Base-by-base conservation (phyloP, 37 sponge, comb jelly and placozoan genomes). In the Amphimedon queenslandica region DNA sequence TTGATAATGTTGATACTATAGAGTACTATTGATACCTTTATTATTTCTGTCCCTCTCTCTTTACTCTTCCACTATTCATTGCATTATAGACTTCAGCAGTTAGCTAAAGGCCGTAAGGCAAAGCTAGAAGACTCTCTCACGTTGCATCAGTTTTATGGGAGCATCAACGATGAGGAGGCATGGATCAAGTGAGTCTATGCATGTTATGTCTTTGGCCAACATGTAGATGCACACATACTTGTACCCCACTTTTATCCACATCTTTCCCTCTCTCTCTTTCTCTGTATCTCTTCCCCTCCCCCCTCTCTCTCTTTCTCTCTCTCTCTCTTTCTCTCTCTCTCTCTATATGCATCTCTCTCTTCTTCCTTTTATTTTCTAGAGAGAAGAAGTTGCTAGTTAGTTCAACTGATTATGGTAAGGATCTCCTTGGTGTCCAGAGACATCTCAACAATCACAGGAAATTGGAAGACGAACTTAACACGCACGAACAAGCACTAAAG, bases 71-170 rank as follows among this genome's bases (percentile, higher is more conserved):
- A 70, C 71, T 21, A 23, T 47, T 47, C 13, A 47, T 47, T 13
- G 8, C 34, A 6, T 11, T 72, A 21, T 3, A 92, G 93, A 60
- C 36, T 92, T 51, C 75, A 87, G 70, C 70, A 80, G 34, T 67
- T 92, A 35, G 88, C 85, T 18, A 60, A 68, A 25, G 71, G 34
- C 29, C 63, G 90, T 18, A 75, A 63, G 41, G 77, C 51, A 20
- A 82, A 70, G 67, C 90, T 96, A 13, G 37, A 73, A 20, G 80
- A 86, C 55, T 85, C 93, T 8, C 83, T 77, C 70, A 61, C 60
- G 37, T 79, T 96, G 57, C 93, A 92, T 53, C 93, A 88, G 79
- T 92, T 96, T 80, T 92, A 81, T 58, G 67, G 87, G 35, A 89
- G 88, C 27, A 25, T 96, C 4, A 84, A 89, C 30, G 89, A 92